These are phyloP conservation scores for Hydrochoerus hydrochaeris DNA, from an alignment of 2,113 vertebrate genomes.

Conservation along the genomic window DNA sequence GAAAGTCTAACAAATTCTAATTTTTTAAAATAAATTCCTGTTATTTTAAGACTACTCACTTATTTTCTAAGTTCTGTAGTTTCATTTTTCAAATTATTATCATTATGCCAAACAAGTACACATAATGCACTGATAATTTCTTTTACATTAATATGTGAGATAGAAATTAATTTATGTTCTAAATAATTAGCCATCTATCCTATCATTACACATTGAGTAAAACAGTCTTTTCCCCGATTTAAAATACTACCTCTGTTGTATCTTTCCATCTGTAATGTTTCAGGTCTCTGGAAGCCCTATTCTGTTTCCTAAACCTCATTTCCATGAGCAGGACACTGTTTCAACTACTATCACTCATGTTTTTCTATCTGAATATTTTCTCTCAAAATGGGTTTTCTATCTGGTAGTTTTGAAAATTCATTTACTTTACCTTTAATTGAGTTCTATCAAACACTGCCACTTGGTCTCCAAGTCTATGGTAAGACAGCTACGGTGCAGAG, in stretches of 20 bases:
- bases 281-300: background rate
- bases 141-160: slow-evolving; percentile 37
- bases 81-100: slow-evolving; percentile 21
- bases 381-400: background rate
- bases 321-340: background rate
- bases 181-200: background rate
- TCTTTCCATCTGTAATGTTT: background rate
- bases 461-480: background rate
- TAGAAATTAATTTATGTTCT: background rate
- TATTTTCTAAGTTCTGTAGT: slow-evolving; percentile 13
- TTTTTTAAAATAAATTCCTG: background rate
- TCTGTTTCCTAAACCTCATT: background rate
- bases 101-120: slow-evolving; percentile 44
- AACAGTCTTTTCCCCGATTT: background rate
- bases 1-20: background rate
- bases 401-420: slow-evolving; percentile 3
- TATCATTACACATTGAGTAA: background rate
- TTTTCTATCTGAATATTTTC: background rate
- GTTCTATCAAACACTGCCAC: slow-evolving; percentile 20
- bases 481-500: background rate
- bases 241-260: background rate
- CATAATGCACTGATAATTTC: background rate
- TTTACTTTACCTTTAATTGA: slow-evolving; percentile 47
- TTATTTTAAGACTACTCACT: slow-evolving; percentile 42
- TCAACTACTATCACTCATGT: background rate